Conservation (phyloP, 2,113 vertebrate genomes). For the Triplophysa siluroides region DNA sequence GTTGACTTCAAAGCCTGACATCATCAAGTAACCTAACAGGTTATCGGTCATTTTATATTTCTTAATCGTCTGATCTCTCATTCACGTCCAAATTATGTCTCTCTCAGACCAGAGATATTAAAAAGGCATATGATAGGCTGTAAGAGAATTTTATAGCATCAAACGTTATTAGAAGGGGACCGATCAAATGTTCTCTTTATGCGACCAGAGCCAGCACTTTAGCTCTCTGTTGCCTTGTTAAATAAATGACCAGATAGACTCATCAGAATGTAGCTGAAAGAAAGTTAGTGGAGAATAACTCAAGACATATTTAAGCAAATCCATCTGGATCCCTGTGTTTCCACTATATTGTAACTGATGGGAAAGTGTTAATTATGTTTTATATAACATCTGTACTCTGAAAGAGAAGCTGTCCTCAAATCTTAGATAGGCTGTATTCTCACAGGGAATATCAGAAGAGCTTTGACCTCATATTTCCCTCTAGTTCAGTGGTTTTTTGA, state of each 20-base stretch:
- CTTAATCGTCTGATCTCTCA: constrained; percentile 52
- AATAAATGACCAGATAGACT: constrained; percentile 73
- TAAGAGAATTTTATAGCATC: constrained; percentile 61
- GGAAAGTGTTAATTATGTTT: constrained; percentile 71
- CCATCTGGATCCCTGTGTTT: constrained; percentile 63
- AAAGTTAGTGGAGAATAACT: constrained; percentile 72
- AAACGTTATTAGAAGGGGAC: constrained; percentile 69
- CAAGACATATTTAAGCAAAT: constrained; percentile 72
- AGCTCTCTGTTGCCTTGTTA: constrained; percentile 68
- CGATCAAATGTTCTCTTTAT: constrained; percentile 76
- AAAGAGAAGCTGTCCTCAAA: constrained; percentile 38
- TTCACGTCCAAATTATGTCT: constrained; percentile 59
- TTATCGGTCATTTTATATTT: constrained; percentile 57
- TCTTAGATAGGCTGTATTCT: constrained; percentile 51
- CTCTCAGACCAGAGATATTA: constrained; percentile 52
- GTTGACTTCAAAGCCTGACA: constrained; percentile 28
- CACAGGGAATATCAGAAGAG: constrained; percentile 61
- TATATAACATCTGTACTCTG: constrained; percentile 54
- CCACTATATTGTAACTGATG: constrained; percentile 63
- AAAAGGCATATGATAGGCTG: constrained; percentile 51
- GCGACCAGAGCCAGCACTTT: constrained; percentile 60
- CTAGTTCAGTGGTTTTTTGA: constrained; percentile 47
- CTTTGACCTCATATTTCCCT: constrained; percentile 56
- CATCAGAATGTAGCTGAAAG: constrained; percentile 74
- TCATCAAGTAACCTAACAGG: constrained; percentile 34